These are phyloP conservation scores for Sphinx pinastri DNA, from an alignment of 2,888 invertebrate species.

Conservation along the genomic window DNA sequence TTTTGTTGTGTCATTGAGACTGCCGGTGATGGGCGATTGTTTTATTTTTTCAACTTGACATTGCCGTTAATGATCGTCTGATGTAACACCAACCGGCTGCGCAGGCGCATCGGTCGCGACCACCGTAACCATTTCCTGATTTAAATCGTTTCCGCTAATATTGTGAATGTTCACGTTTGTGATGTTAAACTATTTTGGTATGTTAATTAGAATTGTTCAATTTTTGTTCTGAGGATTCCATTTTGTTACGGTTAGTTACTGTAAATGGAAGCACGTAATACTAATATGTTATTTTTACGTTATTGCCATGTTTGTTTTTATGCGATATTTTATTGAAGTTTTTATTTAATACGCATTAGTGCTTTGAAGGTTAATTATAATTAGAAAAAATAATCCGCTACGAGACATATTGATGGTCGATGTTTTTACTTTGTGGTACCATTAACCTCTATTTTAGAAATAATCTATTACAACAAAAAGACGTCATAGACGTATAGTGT, in stretches of 20 bases:
- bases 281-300: background rate
- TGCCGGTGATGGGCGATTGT: conserved; percentile 36
- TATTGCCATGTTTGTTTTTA: background rate
- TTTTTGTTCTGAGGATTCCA: background rate
- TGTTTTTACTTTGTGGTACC: too few species aligned
- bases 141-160: conserved; percentile 64
- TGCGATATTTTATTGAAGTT: too few species aligned
- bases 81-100: conserved; percentile 56
- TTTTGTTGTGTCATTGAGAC: conserved; percentile 15
- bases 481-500: too few species aligned
- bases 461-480: too few species aligned
- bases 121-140: conserved; percentile 64
- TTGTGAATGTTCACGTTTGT: conserved; percentile 28
- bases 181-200: background rate
- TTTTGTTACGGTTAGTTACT: background rate
- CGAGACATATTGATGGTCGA: too few species aligned
- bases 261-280: background rate
- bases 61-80: conserved; percentile 55
- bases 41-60: conserved; percentile 57
- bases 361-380: too few species aligned
- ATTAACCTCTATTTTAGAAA: too few species aligned
- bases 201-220: background rate
- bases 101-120: conserved; percentile 42
- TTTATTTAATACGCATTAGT: too few species aligned
- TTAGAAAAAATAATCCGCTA: too few species aligned